Conservation (phyloP, 35 echinoderm and acorn worm genomes). For the Anneissia japonica region DNA sequence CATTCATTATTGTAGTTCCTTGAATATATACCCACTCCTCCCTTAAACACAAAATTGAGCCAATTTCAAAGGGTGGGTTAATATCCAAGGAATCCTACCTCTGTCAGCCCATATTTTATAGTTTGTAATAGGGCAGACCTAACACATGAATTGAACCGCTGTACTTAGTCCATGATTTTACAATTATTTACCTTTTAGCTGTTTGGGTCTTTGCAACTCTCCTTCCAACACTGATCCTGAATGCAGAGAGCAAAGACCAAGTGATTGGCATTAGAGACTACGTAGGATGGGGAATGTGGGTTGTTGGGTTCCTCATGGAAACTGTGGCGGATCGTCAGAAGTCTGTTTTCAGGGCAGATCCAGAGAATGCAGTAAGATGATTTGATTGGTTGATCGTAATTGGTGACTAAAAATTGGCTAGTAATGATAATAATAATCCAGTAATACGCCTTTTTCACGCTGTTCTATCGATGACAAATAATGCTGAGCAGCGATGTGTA, state of each 20-base stretch:
- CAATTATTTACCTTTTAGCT: too few species aligned
- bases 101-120: too few species aligned
- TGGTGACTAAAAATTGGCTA: too few species aligned
- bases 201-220: constrained; percentile 73
- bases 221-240: constrained; percentile 66
- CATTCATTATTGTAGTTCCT: too few species aligned
- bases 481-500: too few species aligned
- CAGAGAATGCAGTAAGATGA: constrained; percentile 81
- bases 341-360: constrained; percentile 58
- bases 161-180: too few species aligned
- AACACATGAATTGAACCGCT: too few species aligned
- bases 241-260: constrained; percentile 59
- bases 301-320: constrained; percentile 58
- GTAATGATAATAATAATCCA: background rate
- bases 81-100: too few species aligned
- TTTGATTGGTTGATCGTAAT: background rate
- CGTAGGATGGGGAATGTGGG: constrained; percentile 79
- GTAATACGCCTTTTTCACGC: background rate
- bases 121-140: too few species aligned
- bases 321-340: constrained; percentile 71
- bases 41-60: too few species aligned
- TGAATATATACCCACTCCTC: too few species aligned
- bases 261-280: constrained; percentile 60
- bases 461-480: background rate
- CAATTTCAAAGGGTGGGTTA: too few species aligned